phyloP scores from a whole-genome alignment of 1,140 invertebrate genomes.

The Piezodorus guildinii region DNA sequence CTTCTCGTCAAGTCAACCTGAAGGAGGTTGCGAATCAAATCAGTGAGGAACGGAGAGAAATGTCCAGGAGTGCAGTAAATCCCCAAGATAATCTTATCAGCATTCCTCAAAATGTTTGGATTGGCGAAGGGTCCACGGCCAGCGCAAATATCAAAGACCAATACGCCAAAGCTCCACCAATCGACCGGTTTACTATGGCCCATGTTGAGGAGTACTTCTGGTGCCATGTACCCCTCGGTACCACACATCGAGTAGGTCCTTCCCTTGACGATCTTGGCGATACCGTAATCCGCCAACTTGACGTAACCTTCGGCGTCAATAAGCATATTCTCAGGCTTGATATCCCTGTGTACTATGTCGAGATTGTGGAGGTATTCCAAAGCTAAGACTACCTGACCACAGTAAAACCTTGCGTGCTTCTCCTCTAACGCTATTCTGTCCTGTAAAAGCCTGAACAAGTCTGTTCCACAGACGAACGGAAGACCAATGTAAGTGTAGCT shows the following conservation, averaged over 20 bases:
- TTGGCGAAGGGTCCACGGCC: slow-evolving; percentile 75
- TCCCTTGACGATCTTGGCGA: slow-evolving; percentile 30
- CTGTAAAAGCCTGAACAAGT: slow-evolving; percentile 68
- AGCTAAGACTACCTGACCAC: slow-evolving; percentile 78
- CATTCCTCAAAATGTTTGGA: slow-evolving; percentile 78
- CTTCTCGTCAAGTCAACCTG: slow-evolving; percentile 78
- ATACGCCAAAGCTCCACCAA: slow-evolving; percentile 89
- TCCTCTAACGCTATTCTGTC: slow-evolving; percentile 65
- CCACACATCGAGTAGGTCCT: slow-evolving; percentile 92
- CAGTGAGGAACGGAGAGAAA: slow-evolving; percentile 64
- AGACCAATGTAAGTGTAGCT: slow-evolving; percentile 73
- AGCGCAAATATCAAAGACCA: slow-evolving; percentile 74
- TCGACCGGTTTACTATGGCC: slow-evolving; percentile 94
- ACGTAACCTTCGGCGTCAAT: slow-evolving; percentile 69
- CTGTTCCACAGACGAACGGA: slow-evolving; percentile 72
- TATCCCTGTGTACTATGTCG: slow-evolving; percentile 81
- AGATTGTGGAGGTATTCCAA: slow-evolving; percentile 90
- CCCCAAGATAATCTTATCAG: slow-evolving; percentile 71
- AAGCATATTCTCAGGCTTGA: slow-evolving; percentile 95
- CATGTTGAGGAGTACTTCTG: slow-evolving; percentile 88
- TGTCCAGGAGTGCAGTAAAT: slow-evolving; percentile 57
- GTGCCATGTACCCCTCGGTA: slow-evolving; percentile 91
- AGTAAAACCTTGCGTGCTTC: slow-evolving; percentile 76
- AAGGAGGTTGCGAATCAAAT: slow-evolving; percentile 76
- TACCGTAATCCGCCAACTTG: slow-evolving; percentile 27